Conservation (phyloP, 1,140 invertebrate genomes). For the Trichoplusia ni region DNA sequence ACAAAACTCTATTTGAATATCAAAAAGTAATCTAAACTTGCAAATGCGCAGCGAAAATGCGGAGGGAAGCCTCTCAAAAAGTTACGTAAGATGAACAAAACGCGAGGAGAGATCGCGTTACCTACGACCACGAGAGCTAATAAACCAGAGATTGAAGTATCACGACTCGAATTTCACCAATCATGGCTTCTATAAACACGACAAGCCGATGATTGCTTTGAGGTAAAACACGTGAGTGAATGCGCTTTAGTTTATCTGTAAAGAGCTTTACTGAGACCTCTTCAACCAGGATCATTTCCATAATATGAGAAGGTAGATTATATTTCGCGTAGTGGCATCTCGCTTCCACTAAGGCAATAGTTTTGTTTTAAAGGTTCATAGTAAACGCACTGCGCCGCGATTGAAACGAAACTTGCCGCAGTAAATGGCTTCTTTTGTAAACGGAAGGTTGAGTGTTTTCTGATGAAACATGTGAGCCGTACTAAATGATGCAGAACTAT, state of each 20-base stretch:
- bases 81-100: background rate
- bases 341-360: no score
- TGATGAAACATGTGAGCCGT: no score
- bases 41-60: background rate
- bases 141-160: background rate
- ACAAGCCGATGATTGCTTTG: background rate
- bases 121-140: no score
- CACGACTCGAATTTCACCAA: background rate
- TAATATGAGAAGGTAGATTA: background rate
- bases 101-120: background rate
- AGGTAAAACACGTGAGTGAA: background rate
- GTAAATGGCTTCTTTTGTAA: no score
- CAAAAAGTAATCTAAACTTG: constrained; percentile 12
- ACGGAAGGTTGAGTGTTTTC: no score
- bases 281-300: no score
- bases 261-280: background rate
- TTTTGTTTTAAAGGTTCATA: no score
- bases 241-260: background rate
- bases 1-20: background rate
- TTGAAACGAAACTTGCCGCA: no score
- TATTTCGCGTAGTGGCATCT: no score
- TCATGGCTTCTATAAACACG: background rate
- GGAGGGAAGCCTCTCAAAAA: background rate
- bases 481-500: no score
- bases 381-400: no score